phyloP scores from a whole-genome alignment of 2,113 vertebrate species.

The Holacanthus passer region DNA sequence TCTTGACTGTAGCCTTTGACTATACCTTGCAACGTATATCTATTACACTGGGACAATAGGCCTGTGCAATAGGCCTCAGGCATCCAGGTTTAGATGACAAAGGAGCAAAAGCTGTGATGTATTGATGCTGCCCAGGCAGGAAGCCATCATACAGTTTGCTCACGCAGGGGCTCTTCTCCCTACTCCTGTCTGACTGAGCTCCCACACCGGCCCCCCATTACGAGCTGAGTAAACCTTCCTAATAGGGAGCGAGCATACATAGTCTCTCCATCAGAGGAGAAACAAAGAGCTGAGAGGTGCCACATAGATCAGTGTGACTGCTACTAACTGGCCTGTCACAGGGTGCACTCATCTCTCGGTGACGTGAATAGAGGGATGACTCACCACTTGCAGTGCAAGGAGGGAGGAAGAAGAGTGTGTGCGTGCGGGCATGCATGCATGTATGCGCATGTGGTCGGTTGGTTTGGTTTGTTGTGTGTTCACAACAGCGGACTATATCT shows the following conservation, averaged over 20 bases:
- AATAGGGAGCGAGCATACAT: conserved; percentile 71
- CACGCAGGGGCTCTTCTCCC: conserved; percentile 37
- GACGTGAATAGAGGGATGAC: conserved; percentile 87
- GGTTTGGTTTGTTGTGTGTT: conserved; percentile 53
- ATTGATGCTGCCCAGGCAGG: conserved; percentile 18
- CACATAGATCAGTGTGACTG: conserved; percentile 79
- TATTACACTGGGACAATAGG: conserved; percentile 9
- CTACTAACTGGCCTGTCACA: conserved; percentile 84
- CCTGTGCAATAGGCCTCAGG: neutral
- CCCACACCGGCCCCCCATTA: conserved; percentile 56
- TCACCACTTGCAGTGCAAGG: conserved; percentile 79
- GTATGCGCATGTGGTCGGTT: conserved; percentile 35
- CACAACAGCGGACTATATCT: conserved; percentile 19
- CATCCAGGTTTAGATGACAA: conserved; percentile 41
- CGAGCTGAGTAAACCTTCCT: conserved; percentile 68
- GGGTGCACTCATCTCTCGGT: conserved; percentile 82
- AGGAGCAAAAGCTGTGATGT: conserved; percentile 19
- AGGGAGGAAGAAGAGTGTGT: conserved; percentile 58
- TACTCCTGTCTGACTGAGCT: conserved; percentile 55
- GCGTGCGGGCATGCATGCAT: conserved; percentile 8
- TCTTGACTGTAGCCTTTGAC: conserved; percentile 15
- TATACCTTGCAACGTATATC: conserved; percentile 5
- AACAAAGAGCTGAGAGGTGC: conserved; percentile 75
- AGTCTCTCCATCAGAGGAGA: conserved; percentile 73
- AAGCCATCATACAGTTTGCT: conserved; percentile 40